phyloP scores from a whole-genome alignment of 2,113 vertebrate species.

The Muntiacus reevesi region DNA sequence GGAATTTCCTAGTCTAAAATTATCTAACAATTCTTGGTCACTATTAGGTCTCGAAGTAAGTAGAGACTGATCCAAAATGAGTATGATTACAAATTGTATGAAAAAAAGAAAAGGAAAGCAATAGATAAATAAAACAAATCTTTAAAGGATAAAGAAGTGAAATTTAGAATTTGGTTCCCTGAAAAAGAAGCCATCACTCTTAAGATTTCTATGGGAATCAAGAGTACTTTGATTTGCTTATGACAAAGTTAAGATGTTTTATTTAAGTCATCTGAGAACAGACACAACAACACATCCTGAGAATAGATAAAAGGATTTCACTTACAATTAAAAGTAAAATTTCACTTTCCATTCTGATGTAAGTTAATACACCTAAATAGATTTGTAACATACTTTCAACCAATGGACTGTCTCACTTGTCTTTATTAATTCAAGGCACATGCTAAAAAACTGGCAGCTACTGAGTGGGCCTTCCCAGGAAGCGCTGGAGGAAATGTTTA shows the following conservation, averaged over 20 bases:
- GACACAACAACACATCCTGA: not conserved
- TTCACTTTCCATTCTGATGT: not conserved
- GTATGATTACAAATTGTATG: not conserved
- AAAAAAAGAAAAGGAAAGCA: not conserved
- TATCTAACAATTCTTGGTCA: not conserved
- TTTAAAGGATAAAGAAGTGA: not conserved
- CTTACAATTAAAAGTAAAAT: not conserved
- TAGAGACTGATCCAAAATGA: not conserved
- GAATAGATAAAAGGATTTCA: not conserved
- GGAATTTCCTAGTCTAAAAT: not conserved
- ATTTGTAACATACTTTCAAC: not conserved
- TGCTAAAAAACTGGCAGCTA: not conserved
- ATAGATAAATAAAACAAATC: not conserved
- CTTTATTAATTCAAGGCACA: not conserved
- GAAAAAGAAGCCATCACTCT: not conserved
- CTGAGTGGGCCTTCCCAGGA: not conserved
- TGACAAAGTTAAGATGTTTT: not conserved
- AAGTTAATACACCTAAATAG: not conserved
- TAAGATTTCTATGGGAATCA: not conserved
- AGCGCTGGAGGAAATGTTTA: not conserved
- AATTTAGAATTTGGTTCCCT: not conserved
- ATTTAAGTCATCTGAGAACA: not conserved
- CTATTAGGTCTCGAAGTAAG: not conserved
- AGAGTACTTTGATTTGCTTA: not conserved
- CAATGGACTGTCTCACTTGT: not conserved